Evolutionary conservation across 1,140 invertebrate species (phyloP), one percentile per base, ranked within the genome.

Genomic region (Aradophagus sp.): DNA sequence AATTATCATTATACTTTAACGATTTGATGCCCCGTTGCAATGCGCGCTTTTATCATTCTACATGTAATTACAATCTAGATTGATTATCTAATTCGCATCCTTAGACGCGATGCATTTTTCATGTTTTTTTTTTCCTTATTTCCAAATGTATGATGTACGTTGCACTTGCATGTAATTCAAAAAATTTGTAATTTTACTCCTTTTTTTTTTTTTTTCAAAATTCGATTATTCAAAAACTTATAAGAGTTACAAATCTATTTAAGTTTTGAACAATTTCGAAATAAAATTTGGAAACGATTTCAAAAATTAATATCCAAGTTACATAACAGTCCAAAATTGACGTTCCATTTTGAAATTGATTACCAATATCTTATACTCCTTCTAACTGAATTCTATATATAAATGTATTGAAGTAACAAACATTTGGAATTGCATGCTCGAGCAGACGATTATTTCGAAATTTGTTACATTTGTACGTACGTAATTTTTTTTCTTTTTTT

Each of bases 11-110:
- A 70, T 71, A 72, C 29, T 71, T 63, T 56, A 67, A 73, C 62
- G 47, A 70, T 66, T 48, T 62, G 41, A 56, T 65, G 56, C 53
- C 44, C 55, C 69, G 68, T 56, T 58, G 72, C 67, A 72, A 75
- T 59, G 62, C 61, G 74, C 52, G 66, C 63, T 76, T 75, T 59
- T 66, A 73, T 76, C 23, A 58, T 61, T 68, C 59, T 80, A 77
- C 55, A 70, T 68, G 61, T 71, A 53, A 74, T 74, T 77, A 62
- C 44, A 78, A 72, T 73, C 70, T 80, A 79, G 70, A 72, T 75
- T 75, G 73, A 76, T 80, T 79, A 79, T 78, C 74, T 80, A 79
- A 66, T 78, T 76, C 59, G 52, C 70, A 42, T 65, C 35, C 41
- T 15, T 2, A 2, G 20, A 47, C 53, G 32, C 55, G 52, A 36